Conservation (phyloP, 2,797 vertebrate species). For the Buphagus erythrorhynchus region DNA sequence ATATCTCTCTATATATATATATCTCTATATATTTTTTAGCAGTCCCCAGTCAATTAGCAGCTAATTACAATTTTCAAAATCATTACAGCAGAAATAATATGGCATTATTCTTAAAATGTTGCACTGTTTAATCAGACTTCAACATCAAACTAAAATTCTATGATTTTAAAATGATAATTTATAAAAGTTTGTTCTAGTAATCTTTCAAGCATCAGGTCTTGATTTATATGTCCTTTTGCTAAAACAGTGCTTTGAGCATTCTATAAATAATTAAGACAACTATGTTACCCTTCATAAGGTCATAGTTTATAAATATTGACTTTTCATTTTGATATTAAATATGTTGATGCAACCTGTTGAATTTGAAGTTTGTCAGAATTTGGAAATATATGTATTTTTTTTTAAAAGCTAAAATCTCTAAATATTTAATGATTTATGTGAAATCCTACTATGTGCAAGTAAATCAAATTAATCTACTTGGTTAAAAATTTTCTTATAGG, state of each 20-base stretch:
- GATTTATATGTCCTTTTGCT: not conserved
- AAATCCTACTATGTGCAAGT: not conserved
- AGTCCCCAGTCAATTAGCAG: not conserved
- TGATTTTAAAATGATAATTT: not conserved
- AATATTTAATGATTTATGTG: not conserved
- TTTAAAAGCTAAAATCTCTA: not conserved
- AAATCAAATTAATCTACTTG: not conserved
- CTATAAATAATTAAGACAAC: not conserved
- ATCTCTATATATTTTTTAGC: not conserved
- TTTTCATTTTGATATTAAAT: not conserved
- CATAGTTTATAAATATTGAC: not conserved
- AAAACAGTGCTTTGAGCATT: not conserved
- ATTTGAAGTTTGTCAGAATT: not conserved
- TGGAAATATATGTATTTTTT: not conserved
- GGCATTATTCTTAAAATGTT: not conserved
- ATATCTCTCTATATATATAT: rapidly evolving
- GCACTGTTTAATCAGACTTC: not conserved
- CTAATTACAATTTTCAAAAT: not conserved
- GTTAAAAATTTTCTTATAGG: not conserved
- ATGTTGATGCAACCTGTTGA: not conserved
- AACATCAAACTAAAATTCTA: not conserved
- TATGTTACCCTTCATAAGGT: not conserved
- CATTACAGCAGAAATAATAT: not conserved
- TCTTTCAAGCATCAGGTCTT: not conserved
- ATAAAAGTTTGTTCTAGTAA: not conserved